Percentiles rank a stretch among this genome's conserved stretches.
Evolutionary conservation across 2,113 vertebrate genomes (phyloP).

Genomic region (Mastomys natalensis): DNA sequence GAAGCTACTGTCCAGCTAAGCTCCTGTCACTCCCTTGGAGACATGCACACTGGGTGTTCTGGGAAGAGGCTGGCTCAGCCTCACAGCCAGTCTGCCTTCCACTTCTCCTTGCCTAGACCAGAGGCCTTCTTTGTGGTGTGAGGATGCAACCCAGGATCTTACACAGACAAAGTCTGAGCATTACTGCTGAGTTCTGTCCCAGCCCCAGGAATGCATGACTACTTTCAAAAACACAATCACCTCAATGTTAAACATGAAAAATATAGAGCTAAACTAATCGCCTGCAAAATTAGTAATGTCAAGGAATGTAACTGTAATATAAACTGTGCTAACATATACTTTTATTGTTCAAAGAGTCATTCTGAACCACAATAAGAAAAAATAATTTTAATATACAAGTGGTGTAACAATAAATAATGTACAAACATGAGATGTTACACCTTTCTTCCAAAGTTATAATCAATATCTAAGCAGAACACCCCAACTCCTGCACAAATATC

Average conservation of each 20-base stretch:
- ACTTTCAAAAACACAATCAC: conserved; percentile 44
- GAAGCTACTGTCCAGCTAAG: conserved; percentile 39
- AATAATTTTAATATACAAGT: conserved; percentile 33
- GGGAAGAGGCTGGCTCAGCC: background rate
- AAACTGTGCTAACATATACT: conserved; percentile 25
- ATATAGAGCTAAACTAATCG: conserved; percentile 55
- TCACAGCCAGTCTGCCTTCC: conserved; percentile 44
- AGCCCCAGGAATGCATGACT: conserved; percentile 32
- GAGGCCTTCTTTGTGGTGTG: background rate
- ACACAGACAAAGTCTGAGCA: background rate
- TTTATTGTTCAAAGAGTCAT: conserved; percentile 58
- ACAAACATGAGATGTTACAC: conserved; percentile 24
- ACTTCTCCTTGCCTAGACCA: conserved; percentile 15
- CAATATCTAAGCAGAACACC: conserved; percentile 3
- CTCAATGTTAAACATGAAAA: conserved; percentile 39
- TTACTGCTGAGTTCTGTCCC: background rate
- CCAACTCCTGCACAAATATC: conserved; percentile 17
- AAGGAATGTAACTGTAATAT: background rate
- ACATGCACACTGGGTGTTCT: background rate
- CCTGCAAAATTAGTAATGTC: conserved; percentile 14
- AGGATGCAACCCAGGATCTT: background rate
- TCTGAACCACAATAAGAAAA: conserved; percentile 60
- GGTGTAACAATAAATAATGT: conserved; percentile 59
- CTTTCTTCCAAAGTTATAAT: conserved; percentile 22
- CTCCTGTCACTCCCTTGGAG: background rate